Base-by-base conservation (phyloP, 1,140 invertebrate species). In the Nylanderia fulva region DNA sequence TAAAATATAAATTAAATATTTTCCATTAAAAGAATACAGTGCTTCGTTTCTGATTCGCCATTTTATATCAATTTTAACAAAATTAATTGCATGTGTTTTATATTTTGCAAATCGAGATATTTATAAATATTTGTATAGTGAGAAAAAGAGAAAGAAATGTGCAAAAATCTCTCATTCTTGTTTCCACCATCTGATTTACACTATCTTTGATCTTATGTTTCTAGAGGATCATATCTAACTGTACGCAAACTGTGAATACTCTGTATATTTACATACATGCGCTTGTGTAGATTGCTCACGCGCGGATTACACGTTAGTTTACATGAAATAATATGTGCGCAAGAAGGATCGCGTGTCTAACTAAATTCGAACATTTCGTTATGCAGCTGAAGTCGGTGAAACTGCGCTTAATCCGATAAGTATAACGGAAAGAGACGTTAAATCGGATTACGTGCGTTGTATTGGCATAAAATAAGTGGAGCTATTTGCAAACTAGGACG, bases 261-360 rank as follows among this genome's bases (percentile, higher is more conserved):
- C 4, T 13, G 9, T 33, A 27, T 69, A 71, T 80, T 80, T 79
- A 42, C 64, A 71, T 36, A 2, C 75, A 13, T 69, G 48, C 27
- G 42, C 11, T 29, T 33, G 36, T 24, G 4, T 82, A 82, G 36
- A 80, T 82, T 71, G 39, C 52, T 71, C 27, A 15, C 52, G 77
- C 36, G 24, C 29, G 64, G 64, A 80, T 80, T 82, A 82, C 36
- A 56, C 36, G 64, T 58, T 71, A 29, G 77, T 82, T 82, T 82
- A 72, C 58, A n/a, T n/a, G 52, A 82, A 82, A 82, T 58, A 58
- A 58, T 82, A 80, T 80, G 64, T 42, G 64, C 52, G 18, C 77
- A 48, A 48, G 77, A 60, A 82, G 66, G 66, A 71, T 82, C 52
- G 77, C 66, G 63, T 79, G 52, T 82, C 66, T 72, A 71, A 71